These are phyloP conservation scores for Cepaea hortensis DNA, from an alignment of 2,888 invertebrate species.

Conservation along the genomic window DNA sequence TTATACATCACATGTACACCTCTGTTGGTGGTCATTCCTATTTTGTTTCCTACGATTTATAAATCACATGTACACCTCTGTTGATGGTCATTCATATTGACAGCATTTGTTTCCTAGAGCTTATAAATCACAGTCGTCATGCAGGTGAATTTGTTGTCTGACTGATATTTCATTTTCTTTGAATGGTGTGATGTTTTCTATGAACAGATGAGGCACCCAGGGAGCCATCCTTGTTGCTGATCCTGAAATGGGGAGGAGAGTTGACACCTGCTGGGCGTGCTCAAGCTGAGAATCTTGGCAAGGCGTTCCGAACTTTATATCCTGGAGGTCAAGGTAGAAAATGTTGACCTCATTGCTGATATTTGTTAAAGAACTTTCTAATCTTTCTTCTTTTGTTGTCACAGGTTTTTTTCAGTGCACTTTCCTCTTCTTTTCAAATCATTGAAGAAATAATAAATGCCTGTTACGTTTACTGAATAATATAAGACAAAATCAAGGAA, in stretches of 20 bases:
- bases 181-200: too few relatives aligned
- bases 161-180: too few relatives aligned
- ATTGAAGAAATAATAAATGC: background rate
- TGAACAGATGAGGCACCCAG: slow-evolving; percentile 84
- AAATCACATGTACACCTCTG: too few relatives aligned
- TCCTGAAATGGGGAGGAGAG: slow-evolving; percentile 99
- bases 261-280: slow-evolving; percentile 97
- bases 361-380: background rate
- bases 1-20: too few relatives aligned
- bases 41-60: too few relatives aligned
- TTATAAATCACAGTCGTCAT: too few relatives aligned
- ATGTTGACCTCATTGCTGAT: background rate
- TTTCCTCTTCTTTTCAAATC: background rate
- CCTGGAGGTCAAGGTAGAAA: slow-evolving; percentile 90
- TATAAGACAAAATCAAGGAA: too few relatives aligned
- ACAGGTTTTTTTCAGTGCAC: background rate
- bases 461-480: too few relatives aligned
- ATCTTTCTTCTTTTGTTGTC: background rate
- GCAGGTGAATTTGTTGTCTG: too few relatives aligned
- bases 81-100: too few relatives aligned
- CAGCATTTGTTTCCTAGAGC: too few relatives aligned
- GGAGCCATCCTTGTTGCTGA: slow-evolving; percentile 95
- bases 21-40: too few relatives aligned
- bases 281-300: slow-evolving; percentile 97
- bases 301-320: slow-evolving; percentile 99